Conservation (phyloP, 2,888 invertebrate genomes). For the Brachyptera putata region DNA sequence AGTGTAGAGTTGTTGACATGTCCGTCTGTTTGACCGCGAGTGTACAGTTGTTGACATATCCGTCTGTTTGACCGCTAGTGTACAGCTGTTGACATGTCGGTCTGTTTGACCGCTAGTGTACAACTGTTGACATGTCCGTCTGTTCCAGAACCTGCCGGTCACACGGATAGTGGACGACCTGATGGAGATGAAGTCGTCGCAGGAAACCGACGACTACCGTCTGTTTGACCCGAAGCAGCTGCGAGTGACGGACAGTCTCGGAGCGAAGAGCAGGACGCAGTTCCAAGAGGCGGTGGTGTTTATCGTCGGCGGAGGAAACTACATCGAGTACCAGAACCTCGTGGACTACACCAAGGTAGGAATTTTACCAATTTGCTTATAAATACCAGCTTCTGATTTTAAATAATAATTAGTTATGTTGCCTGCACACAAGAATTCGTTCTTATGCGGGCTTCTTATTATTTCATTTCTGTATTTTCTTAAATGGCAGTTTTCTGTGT, state of each 20-base stretch:
- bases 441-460: too few relatives aligned
- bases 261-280: conserved; percentile 57
- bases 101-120: too few relatives aligned
- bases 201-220: conserved; percentile 80
- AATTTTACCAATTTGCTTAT: too few relatives aligned
- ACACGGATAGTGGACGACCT: conserved; percentile 88
- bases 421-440: too few relatives aligned
- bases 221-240: conserved; percentile 96
- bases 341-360: conserved; percentile 85
- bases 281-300: conserved; percentile 89
- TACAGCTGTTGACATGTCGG: too few relatives aligned
- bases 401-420: too few relatives aligned
- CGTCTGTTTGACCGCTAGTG: too few relatives aligned
- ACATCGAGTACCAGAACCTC: conserved; percentile 98
- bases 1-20: too few relatives aligned
- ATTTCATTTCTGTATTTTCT: not conserved
- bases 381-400: too few relatives aligned
- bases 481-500: not conserved
- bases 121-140: too few relatives aligned
- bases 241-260: conserved; percentile 59
- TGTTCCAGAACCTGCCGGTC: conserved; percentile 79
- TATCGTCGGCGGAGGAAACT: conserved; percentile 92
- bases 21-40: too few relatives aligned
- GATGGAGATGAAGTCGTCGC: conserved; percentile 73
- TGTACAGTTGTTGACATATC: too few relatives aligned